Percentiles rank a stretch among this genome's conserved stretches.
phyloP scores from a whole-genome alignment of 2,113 vertebrate species.

The Cephalopterus ornatus region DNA sequence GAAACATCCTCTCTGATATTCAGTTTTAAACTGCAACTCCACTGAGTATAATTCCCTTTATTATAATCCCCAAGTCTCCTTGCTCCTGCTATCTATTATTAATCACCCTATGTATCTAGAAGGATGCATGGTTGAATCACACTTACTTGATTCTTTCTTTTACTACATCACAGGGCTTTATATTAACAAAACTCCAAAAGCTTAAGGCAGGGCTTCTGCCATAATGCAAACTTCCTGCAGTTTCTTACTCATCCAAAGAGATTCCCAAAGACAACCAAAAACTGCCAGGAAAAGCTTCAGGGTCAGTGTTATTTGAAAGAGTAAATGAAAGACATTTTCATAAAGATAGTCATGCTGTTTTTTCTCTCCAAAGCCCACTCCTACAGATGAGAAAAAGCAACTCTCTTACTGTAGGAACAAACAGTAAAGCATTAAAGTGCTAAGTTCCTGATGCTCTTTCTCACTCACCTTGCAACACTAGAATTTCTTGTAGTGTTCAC shows the following conservation, averaged over 20 bases:
- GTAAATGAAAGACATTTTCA: neutral
- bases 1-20: neutral
- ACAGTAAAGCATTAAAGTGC: neutral
- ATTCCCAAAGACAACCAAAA: neutral
- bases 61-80: neutral
- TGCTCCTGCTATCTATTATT: constrained; percentile 1
- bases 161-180: neutral
- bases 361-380: neutral
- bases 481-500: neutral
- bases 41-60: neutral
- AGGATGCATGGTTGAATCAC: neutral
- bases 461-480: neutral
- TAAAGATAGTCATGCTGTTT: neutral
- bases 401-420: neutral
- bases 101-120: neutral
- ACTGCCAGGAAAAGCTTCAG: neutral
- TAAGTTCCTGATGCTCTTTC: neutral
- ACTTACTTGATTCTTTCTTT: neutral
- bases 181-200: neutral
- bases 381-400: neutral
- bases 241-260: neutral
- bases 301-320: neutral
- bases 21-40: neutral
- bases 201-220: neutral
- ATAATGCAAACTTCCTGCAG: neutral